Evolutionary conservation across 2,797 vertebrate genomes (phyloP).

Genomic region (Tiaroga cobitis): DNA sequence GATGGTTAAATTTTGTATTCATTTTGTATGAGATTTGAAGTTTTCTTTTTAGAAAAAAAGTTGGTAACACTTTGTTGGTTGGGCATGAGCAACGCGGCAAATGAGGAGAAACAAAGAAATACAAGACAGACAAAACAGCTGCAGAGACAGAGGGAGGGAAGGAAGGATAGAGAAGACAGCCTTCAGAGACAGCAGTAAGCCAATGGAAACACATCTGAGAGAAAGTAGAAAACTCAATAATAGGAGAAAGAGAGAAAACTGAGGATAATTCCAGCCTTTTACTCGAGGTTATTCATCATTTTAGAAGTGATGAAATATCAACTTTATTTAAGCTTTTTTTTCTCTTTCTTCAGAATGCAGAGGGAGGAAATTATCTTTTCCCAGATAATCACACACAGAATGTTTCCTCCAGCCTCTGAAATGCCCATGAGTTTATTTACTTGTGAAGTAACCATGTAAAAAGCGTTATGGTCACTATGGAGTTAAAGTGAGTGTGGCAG

Average conservation of each 20-base stretch:
- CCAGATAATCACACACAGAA: constrained; percentile 14
- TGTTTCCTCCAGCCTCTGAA: background rate
- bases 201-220: constrained; percentile 29
- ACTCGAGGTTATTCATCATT: constrained; percentile 54
- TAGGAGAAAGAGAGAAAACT: constrained; percentile 33
- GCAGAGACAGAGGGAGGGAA: constrained; percentile 7
- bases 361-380: constrained; percentile 60
- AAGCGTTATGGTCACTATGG: background rate
- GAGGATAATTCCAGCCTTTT: constrained; percentile 54
- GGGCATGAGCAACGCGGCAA: constrained; percentile 24
- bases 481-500: background rate
- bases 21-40: background rate
- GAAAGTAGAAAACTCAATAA: constrained; percentile 7
- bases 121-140: background rate
- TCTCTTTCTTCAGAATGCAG: constrained; percentile 59
- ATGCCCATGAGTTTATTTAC: background rate
- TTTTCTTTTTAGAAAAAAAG: background rate
- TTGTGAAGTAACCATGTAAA: background rate
- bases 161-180: background rate
- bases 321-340: constrained; percentile 50
- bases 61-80: too few relatives aligned
- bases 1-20: background rate
- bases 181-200: constrained; percentile 4
- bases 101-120: constrained; percentile 9
- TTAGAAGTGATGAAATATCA: constrained; percentile 64